Conservation (phyloP, 2,797 vertebrate species). For the Malurus leucopterus region DNA sequence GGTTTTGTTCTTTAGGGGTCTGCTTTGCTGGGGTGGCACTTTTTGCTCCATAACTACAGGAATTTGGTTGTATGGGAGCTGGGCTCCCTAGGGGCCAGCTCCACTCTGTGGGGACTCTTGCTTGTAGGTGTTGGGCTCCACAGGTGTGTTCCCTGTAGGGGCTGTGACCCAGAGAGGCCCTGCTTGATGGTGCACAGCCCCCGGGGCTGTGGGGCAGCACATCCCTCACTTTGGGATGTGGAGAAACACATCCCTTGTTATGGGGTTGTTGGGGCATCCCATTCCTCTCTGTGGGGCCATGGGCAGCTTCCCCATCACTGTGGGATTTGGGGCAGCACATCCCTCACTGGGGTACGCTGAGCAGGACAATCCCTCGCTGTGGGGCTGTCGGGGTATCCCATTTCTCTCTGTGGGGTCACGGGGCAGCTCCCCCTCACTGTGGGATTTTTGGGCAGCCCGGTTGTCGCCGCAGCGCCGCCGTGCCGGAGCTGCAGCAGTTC, state of each 20-base stretch:
- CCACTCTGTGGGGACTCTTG: fast-evolving
- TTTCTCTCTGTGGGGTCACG: too few relatives aligned
- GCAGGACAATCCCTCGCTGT: neutral
- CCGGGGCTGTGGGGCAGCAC: neutral
- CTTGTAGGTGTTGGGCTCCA: neutral
- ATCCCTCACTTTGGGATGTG: neutral
- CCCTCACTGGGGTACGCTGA: neutral
- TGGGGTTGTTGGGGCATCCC: too few relatives aligned
- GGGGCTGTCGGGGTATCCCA: neutral
- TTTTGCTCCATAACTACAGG: fast-evolving
- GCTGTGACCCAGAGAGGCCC: neutral
- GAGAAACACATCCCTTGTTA: neutral
- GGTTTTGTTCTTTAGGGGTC: neutral
- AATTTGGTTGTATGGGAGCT: fast-evolving
- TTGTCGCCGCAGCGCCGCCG: neutral
- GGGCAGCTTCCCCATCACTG: neutral
- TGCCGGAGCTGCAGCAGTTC: neutral
- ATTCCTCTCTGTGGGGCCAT: too few relatives aligned
- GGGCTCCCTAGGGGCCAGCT: neutral
- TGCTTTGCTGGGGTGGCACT: neutral
- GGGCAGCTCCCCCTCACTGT: neutral
- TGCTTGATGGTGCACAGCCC: fast-evolving
- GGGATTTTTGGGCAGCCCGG: neutral
- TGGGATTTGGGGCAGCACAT: neutral
- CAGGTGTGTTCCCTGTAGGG: neutral